Conservation (phyloP, 2,113 vertebrate species). For the Misgurnus anguillicaudatus region DNA sequence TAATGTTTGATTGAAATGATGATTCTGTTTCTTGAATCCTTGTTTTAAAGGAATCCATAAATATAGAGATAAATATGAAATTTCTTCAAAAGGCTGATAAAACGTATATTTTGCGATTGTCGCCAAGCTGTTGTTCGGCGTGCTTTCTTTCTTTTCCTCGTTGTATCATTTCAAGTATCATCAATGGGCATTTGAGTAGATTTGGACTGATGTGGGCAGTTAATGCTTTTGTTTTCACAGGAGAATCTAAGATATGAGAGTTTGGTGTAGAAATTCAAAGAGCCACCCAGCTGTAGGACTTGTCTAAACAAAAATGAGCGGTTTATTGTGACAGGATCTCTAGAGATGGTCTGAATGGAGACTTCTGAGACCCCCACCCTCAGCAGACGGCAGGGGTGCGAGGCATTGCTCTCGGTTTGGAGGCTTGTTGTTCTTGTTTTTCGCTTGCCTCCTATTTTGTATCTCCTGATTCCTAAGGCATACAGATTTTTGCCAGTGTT, state of each 20-base stretch:
- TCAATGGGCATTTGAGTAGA: neutral
- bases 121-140: neutral
- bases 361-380: constrained; percentile 45
- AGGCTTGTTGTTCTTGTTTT: constrained; percentile 56
- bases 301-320: constrained; percentile 48
- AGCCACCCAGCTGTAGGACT: constrained; percentile 56
- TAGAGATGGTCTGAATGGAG: constrained; percentile 52
- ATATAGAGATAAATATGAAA: neutral
- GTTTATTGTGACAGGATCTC: constrained; percentile 63
- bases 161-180: neutral
- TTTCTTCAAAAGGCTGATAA: neutral
- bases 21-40: no score
- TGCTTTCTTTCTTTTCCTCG: constrained; percentile 14
- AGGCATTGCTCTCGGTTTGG: constrained; percentile 52
- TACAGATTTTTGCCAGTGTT: constrained; percentile 33
- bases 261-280: constrained; percentile 37
- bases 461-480: constrained; percentile 41
- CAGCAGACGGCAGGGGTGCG: constrained; percentile 44
- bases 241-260: neutral
- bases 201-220: constrained; percentile 29
- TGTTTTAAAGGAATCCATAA: neutral
- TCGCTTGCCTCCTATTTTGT: neutral
- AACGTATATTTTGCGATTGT: neutral
- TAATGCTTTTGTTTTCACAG: constrained; percentile 17
- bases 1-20: no score